Evolutionary conservation across 2,888 invertebrate species (phyloP), one percentile per base, ranked within the genome.

Genomic region (Chromoteleia sp.): DNA sequence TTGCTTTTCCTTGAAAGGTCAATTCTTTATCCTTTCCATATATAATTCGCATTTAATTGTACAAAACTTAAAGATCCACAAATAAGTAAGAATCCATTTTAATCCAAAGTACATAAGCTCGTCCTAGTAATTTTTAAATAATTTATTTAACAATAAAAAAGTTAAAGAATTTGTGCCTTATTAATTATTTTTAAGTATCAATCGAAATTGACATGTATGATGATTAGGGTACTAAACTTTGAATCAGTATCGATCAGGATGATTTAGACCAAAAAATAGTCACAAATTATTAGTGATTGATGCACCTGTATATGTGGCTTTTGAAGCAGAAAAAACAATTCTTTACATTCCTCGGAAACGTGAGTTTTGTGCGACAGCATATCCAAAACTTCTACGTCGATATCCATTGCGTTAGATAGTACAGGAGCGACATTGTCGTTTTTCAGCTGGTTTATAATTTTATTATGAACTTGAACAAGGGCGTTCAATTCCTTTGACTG

Each of bases 401-500:
- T 93, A 79, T 91, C 89, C 94, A 97, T 96, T 2, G 97, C 95
- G 91, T 97, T 97, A 12, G 97, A 97, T 5, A 97, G 93, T 56
- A 97, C 93, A 0, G 97, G 97, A 88, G 95, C 96, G 89, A 97
- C 95, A 86, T 96, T 95, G 87, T 97, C 97, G 93, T 97, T 96
- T 88, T 96, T 95, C 67, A 96, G 95, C 92, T 96, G 96, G 86
- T 95, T 96, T 76, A 96, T 94, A 86, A 97, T 97, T 92, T 96
- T 97, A 90, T 97, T 97, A 91, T 98, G 97, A 78, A 97, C 97
- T 92, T 97, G 96, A 25, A 98, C 97, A 85, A 98, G 93, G 30
- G 98, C 97, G 92, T 97, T 96, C 0, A 98, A 94, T 90, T 97
- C 97, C 91, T 96, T 96, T 4, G 97, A 97, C 91, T 96, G 96